Percentiles rank a stretch among this genome's conserved stretches.
Evolutionary conservation across 1,140 invertebrate genomes (phyloP).

Genomic region (Tetramorium simillimum): DNA sequence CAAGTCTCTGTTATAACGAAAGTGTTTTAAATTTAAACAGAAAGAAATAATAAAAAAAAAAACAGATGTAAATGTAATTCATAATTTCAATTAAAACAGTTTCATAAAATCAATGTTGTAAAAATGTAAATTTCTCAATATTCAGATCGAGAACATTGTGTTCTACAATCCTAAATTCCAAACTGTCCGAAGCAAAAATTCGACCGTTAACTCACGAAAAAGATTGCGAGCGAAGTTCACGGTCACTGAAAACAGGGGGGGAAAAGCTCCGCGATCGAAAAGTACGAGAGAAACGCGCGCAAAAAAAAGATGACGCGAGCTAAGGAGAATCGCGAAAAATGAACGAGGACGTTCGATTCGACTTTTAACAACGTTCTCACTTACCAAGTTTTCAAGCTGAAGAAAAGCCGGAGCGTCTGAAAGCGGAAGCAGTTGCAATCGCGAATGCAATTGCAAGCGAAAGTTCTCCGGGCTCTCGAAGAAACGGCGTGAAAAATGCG

Average conservation of each 20-base stretch:
- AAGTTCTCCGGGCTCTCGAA: slow-evolving; percentile 30
- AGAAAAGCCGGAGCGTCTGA: slow-evolving; percentile 18
- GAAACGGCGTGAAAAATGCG: slow-evolving; percentile 36
- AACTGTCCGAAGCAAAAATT: neutral
- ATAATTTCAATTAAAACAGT: neutral
- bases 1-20: neutral
- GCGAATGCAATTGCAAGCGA: slow-evolving; percentile 30
- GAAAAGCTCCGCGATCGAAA: neutral
- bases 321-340: slow-evolving; percentile 5
- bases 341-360: neutral
- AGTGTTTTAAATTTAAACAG: neutral
- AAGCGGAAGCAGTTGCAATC: slow-evolving; percentile 24
- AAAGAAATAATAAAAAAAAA: neutral
- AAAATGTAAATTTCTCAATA: neutral
- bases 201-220: neutral
- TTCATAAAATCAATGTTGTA: neutral
- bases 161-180: neutral
- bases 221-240: slow-evolving; percentile 11
- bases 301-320: neutral
- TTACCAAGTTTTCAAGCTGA: slow-evolving; percentile 39
- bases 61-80: neutral
- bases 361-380: slow-evolving; percentile 46
- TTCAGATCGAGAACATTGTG: neutral
- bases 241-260: neutral
- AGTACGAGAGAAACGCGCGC: neutral